Conservation (phyloP, 2,888 invertebrate genomes). For the Tinea pellionella region DNA sequence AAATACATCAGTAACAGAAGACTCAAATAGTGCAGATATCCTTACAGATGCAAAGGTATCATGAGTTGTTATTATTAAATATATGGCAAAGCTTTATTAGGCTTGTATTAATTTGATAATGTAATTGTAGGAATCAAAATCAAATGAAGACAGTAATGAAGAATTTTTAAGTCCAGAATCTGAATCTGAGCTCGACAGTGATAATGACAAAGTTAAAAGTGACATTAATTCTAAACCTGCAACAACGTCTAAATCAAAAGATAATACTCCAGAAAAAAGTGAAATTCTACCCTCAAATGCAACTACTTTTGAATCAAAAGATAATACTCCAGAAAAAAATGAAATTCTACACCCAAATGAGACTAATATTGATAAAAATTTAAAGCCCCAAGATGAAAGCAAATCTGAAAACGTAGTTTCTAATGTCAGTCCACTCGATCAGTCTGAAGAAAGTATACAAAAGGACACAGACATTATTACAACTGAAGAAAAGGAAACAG, state of each 20-base stretch:
- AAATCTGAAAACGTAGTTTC: not conserved
- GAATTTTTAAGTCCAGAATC: constrained; percentile 62
- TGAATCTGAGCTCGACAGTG: constrained; percentile 49
- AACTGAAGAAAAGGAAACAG: constrained; percentile 9
- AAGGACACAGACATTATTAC: not conserved
- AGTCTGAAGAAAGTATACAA: not conserved
- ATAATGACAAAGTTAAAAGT: constrained; percentile 21
- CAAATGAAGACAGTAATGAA: constrained; percentile 56
- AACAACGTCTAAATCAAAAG: constrained; percentile 13
- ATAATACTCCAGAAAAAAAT: constrained; percentile 15
- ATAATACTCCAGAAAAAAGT: constrained; percentile 15
- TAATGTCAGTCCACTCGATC: not conserved
- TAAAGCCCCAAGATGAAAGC: constrained; percentile 14
- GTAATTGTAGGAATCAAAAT: constrained; percentile 29
- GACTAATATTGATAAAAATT: constrained; percentile 14
- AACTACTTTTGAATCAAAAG: constrained; percentile 12
- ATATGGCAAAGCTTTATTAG: not conserved
- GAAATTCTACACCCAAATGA: constrained; percentile 17
- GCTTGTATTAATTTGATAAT: not conserved
- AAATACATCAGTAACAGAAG: constrained; percentile 46
- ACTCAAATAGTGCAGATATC: constrained; percentile 49
- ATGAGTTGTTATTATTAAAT: not conserved
- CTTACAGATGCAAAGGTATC: constrained; percentile 21
- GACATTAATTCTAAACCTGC: constrained; percentile 14
- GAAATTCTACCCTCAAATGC: constrained; percentile 16